Base-by-base conservation (phyloP, 2,888 invertebrate genomes). In the Oeneis ivallda region DNA sequence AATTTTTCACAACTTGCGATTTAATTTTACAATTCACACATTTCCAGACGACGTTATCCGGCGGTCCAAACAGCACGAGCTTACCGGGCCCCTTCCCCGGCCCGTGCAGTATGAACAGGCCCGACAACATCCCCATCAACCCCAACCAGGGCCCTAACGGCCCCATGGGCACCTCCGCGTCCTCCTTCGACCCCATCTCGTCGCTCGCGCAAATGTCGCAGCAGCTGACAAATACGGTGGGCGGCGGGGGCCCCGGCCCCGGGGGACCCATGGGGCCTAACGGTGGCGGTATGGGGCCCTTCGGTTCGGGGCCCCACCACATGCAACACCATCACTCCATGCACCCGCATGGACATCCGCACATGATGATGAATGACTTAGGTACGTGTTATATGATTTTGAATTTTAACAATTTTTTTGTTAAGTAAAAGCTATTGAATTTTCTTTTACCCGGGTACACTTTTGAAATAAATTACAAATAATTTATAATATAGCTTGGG, bases 171-270 rank as follows among this genome's bases (percentile, higher is more conserved):
- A 78, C 88, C 6, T 74, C 84, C 50, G 83, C 88, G 53, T 81
- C 92, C 93, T 79, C 96, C 80, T 98, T 98, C 85, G 98, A 98
- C 92, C 98, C 98, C 0, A 98, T 98, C 76, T 96, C 97, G 61
- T 98, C 98, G 9, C 93, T 98, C 78, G 97, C 98, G 64, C 98
- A 98, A 86, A 98, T 98, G 98, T 97, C 97, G 70, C 98, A 98
- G 79, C 97, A 97, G 81, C 88, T 98, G 71, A 97, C 97, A 13
- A 96, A 95, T 78, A 95, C 96, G 45, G 90, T 82, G 93, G 88
- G 91, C n/a, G 87, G 86, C 41, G 84, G 86, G n/a, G 83, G 84
- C 11, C 83, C 85, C 13, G 84, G 83, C 2, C 83, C 85, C 2
- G 79, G 84, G 2, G 79, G 84, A 8, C 86, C 86, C 66, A 86